Conservation (phyloP, 1,140 invertebrate species). For the Cyclina sinensis region DNA sequence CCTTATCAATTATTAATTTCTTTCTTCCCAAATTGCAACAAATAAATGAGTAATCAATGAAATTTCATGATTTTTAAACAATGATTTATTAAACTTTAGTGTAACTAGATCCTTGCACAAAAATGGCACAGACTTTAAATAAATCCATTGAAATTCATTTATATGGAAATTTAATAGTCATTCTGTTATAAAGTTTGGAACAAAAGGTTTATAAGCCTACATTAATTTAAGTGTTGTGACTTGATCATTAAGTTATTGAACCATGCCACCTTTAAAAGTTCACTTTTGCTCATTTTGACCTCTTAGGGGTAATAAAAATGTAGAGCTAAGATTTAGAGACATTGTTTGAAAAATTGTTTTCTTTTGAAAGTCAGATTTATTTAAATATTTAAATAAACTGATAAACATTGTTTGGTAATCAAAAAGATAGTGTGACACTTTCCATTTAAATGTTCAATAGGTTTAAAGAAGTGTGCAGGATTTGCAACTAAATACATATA, state of each 20-base stretch:
- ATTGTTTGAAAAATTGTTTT: conserved; percentile 20
- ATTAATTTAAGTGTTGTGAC: conserved; percentile 33
- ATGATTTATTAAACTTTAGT: conserved; percentile 12
- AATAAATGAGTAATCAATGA: conserved; percentile 12
- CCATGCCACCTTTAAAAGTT: background rate
- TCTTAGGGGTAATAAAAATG: conserved; percentile 22
- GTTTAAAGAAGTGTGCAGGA: background rate
- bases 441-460: background rate
- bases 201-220: conserved; percentile 37
- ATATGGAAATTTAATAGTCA: conserved; percentile 53
- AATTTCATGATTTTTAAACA: conserved; percentile 50
- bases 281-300: conserved; percentile 36
- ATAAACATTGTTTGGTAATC: conserved; percentile 26
- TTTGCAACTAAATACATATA: too few relatives aligned
- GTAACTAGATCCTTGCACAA: conserved; percentile 28
- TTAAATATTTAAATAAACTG: conserved; percentile 24
- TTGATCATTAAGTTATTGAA: conserved; percentile 30
- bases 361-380: conserved; percentile 13
- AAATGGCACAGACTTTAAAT: too few relatives aligned
- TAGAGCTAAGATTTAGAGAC: conserved; percentile 13
- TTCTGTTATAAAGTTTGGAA: conserved; percentile 34
- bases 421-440: conserved; percentile 18
- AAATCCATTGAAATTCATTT: conserved; percentile 55
- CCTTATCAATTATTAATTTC: conserved; percentile 14
- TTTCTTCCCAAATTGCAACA: background rate